Evolutionary conservation across 1,140 invertebrate species (phyloP), one percentile per base, ranked within the genome.

Genomic region (Limonius californicus): DNA sequence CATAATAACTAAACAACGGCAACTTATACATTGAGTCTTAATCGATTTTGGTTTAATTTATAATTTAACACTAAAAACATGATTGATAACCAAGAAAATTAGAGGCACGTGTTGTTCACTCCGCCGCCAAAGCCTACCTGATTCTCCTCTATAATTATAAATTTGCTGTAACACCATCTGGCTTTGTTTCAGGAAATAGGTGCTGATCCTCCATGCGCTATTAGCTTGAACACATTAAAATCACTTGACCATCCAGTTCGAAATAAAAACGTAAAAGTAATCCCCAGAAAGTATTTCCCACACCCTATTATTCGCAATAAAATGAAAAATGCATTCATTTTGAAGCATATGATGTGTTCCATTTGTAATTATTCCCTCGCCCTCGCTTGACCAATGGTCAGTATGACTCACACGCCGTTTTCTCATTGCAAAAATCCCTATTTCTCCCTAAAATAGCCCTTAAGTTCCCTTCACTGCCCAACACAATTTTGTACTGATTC

Each of bases 371-470:
- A 59, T 57, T 62, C 60, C 62, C 54, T 58, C 55, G 47, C 58
- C 57, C 62, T 60, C 54, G 55, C 47, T 55, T 69, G 68, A 69
- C 68, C 68, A 65, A 27, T 64, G 68, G 68, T 67, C 68, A 69
- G 45, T 54, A 16, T 61, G 67, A 69, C 45, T 69, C 67, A 69
- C 18, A 27, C 21, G 12, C n/a, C 18, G 18, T 55, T 55, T 32
- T 55, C 63, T 39, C 61, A 42, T 66, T 68, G 61, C 67, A 69
- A 64, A 63, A 62, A 64, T 65, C 43, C 21, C 47, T 23, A 27
- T 55, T 55, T 55, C 53, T 27, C 53, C 53, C 53, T 55, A 63
- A 61, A 66, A 55, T 63, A 23, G 59, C 15, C 53, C 50, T 45
- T 27, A 62, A 45, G 42, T 50, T 47, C 58, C 54, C 56, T 50